Conservation (phyloP, 2,888 invertebrate genomes). For the Drosophila melanosoma region DNA sequence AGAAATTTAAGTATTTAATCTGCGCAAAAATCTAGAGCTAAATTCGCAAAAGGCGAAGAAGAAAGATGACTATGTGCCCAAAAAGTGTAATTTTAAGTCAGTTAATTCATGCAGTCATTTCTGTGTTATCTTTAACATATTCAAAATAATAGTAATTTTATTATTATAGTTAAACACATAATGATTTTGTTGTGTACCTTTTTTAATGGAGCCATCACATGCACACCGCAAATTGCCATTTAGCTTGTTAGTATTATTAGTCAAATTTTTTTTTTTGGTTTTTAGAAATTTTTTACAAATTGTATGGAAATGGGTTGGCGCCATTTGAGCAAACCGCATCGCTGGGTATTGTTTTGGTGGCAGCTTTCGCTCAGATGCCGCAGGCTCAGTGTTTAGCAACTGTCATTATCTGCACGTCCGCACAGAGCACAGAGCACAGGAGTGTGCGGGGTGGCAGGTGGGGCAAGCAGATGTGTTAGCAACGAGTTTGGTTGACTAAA, state of each 20-base stretch:
- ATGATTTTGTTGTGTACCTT: conserved; percentile 31
- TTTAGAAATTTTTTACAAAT: conserved; percentile 27
- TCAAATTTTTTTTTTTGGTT: neutral
- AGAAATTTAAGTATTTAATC: neutral
- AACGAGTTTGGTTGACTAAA: conserved; percentile 38
- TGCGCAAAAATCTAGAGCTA: neutral
- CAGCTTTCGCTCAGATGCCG: conserved; percentile 47
- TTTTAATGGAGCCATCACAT: conserved; percentile 20
- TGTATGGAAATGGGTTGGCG: conserved; percentile 12
- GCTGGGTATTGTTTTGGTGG: conserved; percentile 24
- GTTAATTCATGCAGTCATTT: neutral
- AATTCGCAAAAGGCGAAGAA: neutral
- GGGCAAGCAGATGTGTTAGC: neutral
- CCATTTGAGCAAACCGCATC: conserved; percentile 41
- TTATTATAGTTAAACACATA: conserved; percentile 6
- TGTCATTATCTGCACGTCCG: conserved; percentile 64
- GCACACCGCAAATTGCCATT: conserved; percentile 37
- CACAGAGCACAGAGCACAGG: conserved; percentile 5
- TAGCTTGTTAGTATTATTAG: conserved; percentile 10
- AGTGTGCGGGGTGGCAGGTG: neutral
- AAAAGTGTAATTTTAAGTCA: neutral
- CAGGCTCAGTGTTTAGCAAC: conserved; percentile 47
- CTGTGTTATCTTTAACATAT: neutral
- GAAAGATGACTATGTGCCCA: neutral
- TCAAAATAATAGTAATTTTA: neutral